A percentile compares a stretch with the other conserved stretches of the same genome.
phyloP scores from a whole-genome alignment of 2,113 vertebrate species.

The Pterocles orientalis region DNA sequence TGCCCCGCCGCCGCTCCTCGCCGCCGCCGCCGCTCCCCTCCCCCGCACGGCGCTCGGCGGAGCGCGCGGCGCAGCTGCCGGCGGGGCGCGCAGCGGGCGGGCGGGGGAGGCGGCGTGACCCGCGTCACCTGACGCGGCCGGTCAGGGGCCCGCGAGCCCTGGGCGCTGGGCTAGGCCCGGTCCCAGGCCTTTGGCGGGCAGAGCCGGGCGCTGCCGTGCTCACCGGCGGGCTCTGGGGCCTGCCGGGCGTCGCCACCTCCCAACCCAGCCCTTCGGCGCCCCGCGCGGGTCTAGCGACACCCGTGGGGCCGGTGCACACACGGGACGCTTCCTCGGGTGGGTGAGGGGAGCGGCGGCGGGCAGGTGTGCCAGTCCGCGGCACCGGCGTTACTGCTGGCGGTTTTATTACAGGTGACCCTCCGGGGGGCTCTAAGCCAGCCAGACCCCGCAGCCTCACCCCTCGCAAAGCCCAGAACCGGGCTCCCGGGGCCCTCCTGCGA shows the following conservation, averaged over 20 bases:
- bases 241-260: background rate
- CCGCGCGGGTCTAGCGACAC: background rate
- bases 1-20: background rate
- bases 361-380: background rate
- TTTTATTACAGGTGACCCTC: too few species aligned
- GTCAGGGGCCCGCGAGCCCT: background rate
- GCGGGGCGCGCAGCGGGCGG: background rate
- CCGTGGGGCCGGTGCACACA: background rate
- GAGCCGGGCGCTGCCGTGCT: background rate
- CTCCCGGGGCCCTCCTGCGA: too few species aligned
- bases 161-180: background rate
- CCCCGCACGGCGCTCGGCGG: slow-evolving; percentile 24
- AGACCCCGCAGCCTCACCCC: background rate
- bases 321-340: background rate
- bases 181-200: background rate
- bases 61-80: slow-evolving; percentile 61
- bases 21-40: background rate
- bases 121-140: slow-evolving; percentile 79
- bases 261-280: background rate
- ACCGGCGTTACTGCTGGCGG: background rate
- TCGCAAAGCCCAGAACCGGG: fast-evolving
- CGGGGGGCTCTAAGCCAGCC: fast-evolving
- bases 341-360: background rate
- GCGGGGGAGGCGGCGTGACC: slow-evolving; percentile 73
- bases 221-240: background rate